Conservation (phyloP, 2,113 vertebrate species). For the Epinephelus cyanopodus region DNA sequence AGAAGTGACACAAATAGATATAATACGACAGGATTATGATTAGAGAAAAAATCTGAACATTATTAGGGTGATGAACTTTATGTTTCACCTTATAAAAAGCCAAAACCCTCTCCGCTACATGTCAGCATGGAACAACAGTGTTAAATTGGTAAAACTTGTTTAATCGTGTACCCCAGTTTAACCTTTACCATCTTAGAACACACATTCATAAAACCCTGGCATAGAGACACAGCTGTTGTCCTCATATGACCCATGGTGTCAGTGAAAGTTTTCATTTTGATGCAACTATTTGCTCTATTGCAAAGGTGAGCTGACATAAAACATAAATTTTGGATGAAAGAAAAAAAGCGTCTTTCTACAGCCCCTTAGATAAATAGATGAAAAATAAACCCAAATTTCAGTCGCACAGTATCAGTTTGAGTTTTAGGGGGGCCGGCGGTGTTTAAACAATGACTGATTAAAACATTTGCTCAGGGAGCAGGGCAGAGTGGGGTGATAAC, state of each 20-base stretch:
- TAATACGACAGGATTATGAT: not conserved
- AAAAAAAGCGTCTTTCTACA: not conserved
- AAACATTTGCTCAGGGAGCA: not conserved
- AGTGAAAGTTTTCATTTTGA: not conserved
- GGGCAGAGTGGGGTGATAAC: not conserved
- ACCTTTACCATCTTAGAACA: not conserved
- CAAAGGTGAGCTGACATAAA: not conserved
- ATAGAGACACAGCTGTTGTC: not conserved
- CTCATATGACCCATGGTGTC: not conserved
- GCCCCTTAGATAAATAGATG: not conserved
- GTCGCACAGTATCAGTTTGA: not conserved
- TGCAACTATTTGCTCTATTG: not conserved
- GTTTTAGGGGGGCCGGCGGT: not conserved
- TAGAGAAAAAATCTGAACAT: not conserved
- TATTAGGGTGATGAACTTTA: not conserved
- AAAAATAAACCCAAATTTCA: not conserved
- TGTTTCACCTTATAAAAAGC: not conserved
- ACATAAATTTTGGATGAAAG: not conserved
- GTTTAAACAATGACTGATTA: not conserved
- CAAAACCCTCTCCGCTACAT: no score
- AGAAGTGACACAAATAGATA: not conserved
- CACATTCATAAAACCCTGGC: not conserved
- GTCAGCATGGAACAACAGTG: no score
- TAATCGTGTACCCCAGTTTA: not conserved
- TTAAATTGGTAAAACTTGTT: no score